Percentiles rank a stretch among this genome's conserved stretches.
phyloP scores from a whole-genome alignment of 2,888 invertebrate genomes.

The Chrysolina americana region DNA sequence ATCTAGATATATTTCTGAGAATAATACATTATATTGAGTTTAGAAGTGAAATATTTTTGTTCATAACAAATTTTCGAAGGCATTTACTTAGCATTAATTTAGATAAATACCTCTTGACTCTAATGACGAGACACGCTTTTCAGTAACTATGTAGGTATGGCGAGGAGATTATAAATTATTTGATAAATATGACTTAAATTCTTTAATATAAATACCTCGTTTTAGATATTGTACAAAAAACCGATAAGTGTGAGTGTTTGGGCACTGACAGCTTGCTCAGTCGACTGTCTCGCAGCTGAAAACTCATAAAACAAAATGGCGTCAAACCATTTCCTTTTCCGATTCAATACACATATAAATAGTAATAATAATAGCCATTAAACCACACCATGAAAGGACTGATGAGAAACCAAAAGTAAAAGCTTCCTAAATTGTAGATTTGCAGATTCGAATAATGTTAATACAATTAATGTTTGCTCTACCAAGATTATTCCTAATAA shows the following conservation, averaged over 20 bases:
- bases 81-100: conserved; percentile 42
- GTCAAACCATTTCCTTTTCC: conserved; percentile 50
- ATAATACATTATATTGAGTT: neutral
- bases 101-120: conserved; percentile 56
- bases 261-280: conserved; percentile 54
- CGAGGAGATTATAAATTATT: conserved; percentile 39
- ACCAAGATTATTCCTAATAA: neutral
- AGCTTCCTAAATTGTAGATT: conserved; percentile 4
- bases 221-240: conserved; percentile 52
- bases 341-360: conserved; percentile 42
- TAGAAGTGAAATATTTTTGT: conserved; percentile 16
- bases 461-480: neutral
- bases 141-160: conserved; percentile 48
- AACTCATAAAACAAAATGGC: conserved; percentile 58
- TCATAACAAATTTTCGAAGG: conserved; percentile 38
- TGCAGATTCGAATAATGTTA: too few species aligned
- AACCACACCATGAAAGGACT: conserved; percentile 51
- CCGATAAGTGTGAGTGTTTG: conserved; percentile 54
- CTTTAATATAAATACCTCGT: conserved; percentile 57
- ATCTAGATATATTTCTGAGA: too few species aligned
- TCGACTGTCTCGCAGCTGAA: conserved; percentile 56
- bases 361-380: conserved; percentile 33
- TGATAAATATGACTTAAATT: conserved; percentile 38
- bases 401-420: conserved; percentile 24
- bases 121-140: conserved; percentile 51